Evolutionary conservation across 2,113 vertebrate genomes (phyloP).

Genomic region (Melierax canorus): DNA sequence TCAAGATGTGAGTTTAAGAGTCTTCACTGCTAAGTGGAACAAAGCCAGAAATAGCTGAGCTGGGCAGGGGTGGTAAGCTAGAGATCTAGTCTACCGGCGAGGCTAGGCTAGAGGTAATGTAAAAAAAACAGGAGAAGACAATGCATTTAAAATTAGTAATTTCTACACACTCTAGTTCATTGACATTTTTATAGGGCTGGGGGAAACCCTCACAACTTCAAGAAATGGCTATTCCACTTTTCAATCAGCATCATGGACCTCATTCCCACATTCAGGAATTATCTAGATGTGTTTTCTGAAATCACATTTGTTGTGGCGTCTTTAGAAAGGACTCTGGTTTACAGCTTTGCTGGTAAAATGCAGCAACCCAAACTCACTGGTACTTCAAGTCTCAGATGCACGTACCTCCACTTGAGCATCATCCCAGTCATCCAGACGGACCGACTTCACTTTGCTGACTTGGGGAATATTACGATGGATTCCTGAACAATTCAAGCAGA

Average conservation of each 20-base stretch:
- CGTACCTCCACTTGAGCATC: conserved; percentile 87
- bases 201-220: neutral
- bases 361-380: neutral
- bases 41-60: neutral
- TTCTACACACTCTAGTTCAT: neutral
- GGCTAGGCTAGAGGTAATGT: neutral
- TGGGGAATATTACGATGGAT: conserved; percentile 90
- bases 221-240: accelerated
- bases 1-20: neutral
- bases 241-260: accelerated
- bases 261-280: neutral
- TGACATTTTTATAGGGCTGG: neutral
- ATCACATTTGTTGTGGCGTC: accelerated
- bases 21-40: neutral
- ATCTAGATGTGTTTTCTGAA: accelerated
- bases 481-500: conserved; percentile 92
- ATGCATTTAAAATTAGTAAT: neutral
- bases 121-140: neutral
- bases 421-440: conserved; percentile 89
- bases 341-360: neutral
- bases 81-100: neutral
- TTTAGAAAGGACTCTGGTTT: neutral
- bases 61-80: neutral
- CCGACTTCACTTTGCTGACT: conserved; percentile 90
- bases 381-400: neutral